Conservation (phyloP, 2,113 vertebrate genomes). For the Lampris incognitus region DNA sequence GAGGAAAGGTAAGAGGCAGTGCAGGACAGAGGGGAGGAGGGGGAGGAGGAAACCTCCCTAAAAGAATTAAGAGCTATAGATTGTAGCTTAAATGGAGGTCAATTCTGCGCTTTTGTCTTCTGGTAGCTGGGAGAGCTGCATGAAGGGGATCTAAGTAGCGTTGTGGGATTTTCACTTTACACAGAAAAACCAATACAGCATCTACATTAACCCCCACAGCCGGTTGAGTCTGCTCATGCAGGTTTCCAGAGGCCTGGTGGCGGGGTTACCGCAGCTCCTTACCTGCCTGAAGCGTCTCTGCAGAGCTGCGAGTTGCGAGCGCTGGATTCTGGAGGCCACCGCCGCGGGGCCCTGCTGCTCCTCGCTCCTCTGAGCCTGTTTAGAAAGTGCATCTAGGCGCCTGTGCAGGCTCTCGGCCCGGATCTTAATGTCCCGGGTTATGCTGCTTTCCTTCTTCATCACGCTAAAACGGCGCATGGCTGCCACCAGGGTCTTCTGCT, state of each 20-base stretch:
- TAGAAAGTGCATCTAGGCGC: constrained; percentile 84
- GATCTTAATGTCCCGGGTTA: constrained; percentile 88
- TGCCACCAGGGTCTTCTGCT: constrained; percentile 89
- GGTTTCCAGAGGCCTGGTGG: not conserved
- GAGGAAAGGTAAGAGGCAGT: not conserved
- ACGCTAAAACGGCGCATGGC: constrained; percentile 94
- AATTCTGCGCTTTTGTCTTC: too few species aligned
- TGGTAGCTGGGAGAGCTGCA: too few species aligned
- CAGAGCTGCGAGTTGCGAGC: constrained; percentile 85
- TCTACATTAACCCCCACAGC: too few species aligned
- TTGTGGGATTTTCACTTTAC: too few species aligned
- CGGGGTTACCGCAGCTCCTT: not conserved
- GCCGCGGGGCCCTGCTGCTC: constrained; percentile 79
- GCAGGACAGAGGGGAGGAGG: not conserved
- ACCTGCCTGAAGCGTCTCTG: constrained; percentile 84
- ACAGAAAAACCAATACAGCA: too few species aligned
- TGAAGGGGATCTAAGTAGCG: too few species aligned
- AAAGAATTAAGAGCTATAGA: too few species aligned
- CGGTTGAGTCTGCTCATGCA: too few species aligned
- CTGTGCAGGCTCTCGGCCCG: constrained; percentile 88
- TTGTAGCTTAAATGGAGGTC: too few species aligned
- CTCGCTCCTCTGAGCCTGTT: constrained; percentile 84
- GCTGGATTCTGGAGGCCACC: constrained; percentile 85
- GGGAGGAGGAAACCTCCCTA: constrained; percentile 7
- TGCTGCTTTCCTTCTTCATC: constrained; percentile 92